A percentile compares a stretch with the other conserved stretches of the same genome.
phyloP scores from a whole-genome alignment of 2,888 invertebrate genomes.

The Melipona bicolor region DNA sequence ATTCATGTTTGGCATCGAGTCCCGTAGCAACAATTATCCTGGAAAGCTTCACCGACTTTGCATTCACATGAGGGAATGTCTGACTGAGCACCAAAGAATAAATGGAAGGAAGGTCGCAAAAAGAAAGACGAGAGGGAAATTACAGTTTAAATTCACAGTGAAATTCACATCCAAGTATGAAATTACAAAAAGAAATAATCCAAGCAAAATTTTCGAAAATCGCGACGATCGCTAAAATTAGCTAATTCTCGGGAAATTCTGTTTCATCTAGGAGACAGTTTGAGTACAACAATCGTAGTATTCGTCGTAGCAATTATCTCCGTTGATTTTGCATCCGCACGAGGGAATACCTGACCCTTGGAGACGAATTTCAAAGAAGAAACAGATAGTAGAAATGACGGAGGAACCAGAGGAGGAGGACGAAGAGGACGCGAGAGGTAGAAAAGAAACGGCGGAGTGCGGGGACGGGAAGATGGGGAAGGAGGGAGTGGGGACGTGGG shows the following conservation, averaged over 20 bases:
- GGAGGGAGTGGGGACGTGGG: conserved; percentile 27
- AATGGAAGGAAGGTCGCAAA: conserved; percentile 9
- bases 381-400: not conserved
- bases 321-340: conserved; percentile 72
- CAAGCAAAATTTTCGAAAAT: too few relatives aligned
- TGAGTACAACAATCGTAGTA: conserved; percentile 18
- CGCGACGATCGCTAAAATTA: not conserved
- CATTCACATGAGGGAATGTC: conserved; percentile 71
- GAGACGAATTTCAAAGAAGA: conserved; percentile 27
- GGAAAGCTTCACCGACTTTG: conserved; percentile 71
- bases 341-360: conserved; percentile 56
- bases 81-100: conserved; percentile 34
- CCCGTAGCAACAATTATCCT: conserved; percentile 75
- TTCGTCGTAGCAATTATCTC: conserved; percentile 70
- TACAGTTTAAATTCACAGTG: not conserved
- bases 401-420: conserved; percentile 28
- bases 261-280: conserved; percentile 7
- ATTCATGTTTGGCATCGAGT: conserved; percentile 70
- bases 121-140: conserved; percentile 12
- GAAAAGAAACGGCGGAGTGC: not conserved
- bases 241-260: not conserved
- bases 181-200: not conserved
- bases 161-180: not conserved
- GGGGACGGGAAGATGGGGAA: conserved; percentile 31
- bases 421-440: conserved; percentile 47